phyloP scores from a whole-genome alignment of 2,113 vertebrate species.

The Nannospalax galili region DNA sequence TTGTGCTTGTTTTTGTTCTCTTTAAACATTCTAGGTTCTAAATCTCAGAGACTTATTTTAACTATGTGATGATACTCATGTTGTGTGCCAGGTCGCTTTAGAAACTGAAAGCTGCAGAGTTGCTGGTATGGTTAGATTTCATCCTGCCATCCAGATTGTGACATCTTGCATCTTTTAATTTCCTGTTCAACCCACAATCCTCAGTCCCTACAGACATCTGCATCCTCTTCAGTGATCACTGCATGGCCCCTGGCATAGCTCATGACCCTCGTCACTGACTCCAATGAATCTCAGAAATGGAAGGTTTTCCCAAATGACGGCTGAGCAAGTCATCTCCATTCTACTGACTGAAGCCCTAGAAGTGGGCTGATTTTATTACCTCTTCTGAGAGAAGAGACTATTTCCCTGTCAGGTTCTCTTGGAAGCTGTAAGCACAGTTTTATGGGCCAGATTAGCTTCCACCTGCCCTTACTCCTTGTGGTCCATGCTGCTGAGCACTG shows the following conservation, averaged over 20 bases:
- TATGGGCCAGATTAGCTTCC: neutral
- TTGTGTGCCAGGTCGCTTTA: neutral
- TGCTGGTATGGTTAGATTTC: accelerated
- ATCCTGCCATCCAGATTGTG: neutral
- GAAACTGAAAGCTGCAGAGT: neutral
- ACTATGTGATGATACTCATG: neutral
- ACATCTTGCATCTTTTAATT: neutral
- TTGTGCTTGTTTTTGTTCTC: neutral
- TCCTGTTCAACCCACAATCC: neutral
- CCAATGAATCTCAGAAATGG: neutral
- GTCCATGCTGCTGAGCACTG: neutral
- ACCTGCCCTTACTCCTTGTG: neutral
- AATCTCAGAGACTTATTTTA: neutral
- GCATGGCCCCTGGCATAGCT: accelerated
- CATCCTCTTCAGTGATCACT: neutral
- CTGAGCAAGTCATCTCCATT: neutral
- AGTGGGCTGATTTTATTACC: neutral
- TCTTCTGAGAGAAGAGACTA: neutral
- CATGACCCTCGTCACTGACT: too few relatives aligned
- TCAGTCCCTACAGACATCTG: neutral
- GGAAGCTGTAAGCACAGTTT: neutral
- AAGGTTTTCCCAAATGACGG: neutral
- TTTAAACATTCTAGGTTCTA: neutral
- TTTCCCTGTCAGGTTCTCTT: neutral
- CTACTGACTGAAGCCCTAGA: neutral